Evolutionary conservation across 2,113 vertebrate genomes (phyloP), one percentile per base, ranked within the genome.

Genomic region (Felis chaus): DNA sequence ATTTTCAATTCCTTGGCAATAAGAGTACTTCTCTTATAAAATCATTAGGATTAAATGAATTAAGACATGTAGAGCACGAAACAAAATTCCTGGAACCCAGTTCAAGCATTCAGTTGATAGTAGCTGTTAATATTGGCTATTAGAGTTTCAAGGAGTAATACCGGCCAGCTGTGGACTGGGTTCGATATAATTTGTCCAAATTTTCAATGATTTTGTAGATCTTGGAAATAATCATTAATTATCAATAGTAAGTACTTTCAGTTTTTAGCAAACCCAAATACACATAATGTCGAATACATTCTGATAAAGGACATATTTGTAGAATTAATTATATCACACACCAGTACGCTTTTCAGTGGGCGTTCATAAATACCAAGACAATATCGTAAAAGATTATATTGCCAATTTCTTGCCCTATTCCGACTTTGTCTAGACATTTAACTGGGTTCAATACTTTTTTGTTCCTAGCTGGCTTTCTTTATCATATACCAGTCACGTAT

Each of bases 141-240:
- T 48, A 94, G 18, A n/a, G 21, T 92, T 87, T 79, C 71, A 68
- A 57, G 68, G 27, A 73, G 12, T 74, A 41, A 45, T 16, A n/a
- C 55, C 53, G 65, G 25, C 8, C 19, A 13, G 76, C 55, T 31
- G 13, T 33, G 31, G 12, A 33, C 8, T 78, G 68, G 33, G 48
- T 87, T 93, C 10, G 23, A 27, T 71, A 83, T 90, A 82, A 86
- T 91, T 89, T 80, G n/a, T 53, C 53, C 66, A 13, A 65, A 41
- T 15, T 63, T 94, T 92, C 78, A 91, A 6, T 23, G 13, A 80
- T 61, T 95, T 87, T 87, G 61, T 73, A 31, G 7, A 73, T 55
- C 48, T 39, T 84, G 73, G 82, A 88, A 88, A 83, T 36, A 63
- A 78, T 88, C 73, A 41, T 91, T 83, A 87, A 36, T 88, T 93